These are phyloP conservation scores for Clistopyga incitator DNA, from an alignment of 2,888 invertebrate species.

Conservation along the genomic window DNA sequence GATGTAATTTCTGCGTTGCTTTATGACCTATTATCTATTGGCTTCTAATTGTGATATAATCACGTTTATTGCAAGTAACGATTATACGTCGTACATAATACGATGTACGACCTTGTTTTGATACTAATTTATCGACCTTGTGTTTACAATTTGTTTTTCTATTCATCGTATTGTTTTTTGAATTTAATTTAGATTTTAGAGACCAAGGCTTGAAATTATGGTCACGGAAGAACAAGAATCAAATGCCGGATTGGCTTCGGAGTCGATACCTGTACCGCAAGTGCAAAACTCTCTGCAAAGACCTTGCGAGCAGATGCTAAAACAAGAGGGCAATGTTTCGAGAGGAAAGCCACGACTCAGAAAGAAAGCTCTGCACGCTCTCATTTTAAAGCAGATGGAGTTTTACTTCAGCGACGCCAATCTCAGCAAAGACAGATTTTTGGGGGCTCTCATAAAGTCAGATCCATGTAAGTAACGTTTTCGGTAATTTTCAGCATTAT, in stretches of 20 bases:
- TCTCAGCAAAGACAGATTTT: slow-evolving; percentile 94
- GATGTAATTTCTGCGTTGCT: not conserved
- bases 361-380: slow-evolving; percentile 90
- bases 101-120: not conserved
- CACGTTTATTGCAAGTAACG: not conserved
- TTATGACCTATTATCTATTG: not conserved
- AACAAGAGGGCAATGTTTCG: slow-evolving; percentile 64
- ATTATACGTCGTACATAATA: not conserved
- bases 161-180: too few relatives aligned
- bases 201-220: slow-evolving; percentile 71
- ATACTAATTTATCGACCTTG: not conserved
- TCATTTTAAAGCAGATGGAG: slow-evolving; percentile 95
- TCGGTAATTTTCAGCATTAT: not conserved
- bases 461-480: slow-evolving; percentile 88
- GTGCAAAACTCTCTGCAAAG: slow-evolving; percentile 71
- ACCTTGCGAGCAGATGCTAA: slow-evolving; percentile 65
- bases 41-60: not conserved
- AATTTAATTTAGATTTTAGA: not conserved
- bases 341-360: slow-evolving; percentile 88
- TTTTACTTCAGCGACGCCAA: slow-evolving; percentile 98
- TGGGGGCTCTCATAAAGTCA: slow-evolving; percentile 89
- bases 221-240: slow-evolving; percentile 81
- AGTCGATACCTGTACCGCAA: slow-evolving; percentile 80
- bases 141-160: not conserved
- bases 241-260: slow-evolving; percentile 80